Conservation (phyloP, 1,140 invertebrate species). For the Zaprionus nigranus region DNA sequence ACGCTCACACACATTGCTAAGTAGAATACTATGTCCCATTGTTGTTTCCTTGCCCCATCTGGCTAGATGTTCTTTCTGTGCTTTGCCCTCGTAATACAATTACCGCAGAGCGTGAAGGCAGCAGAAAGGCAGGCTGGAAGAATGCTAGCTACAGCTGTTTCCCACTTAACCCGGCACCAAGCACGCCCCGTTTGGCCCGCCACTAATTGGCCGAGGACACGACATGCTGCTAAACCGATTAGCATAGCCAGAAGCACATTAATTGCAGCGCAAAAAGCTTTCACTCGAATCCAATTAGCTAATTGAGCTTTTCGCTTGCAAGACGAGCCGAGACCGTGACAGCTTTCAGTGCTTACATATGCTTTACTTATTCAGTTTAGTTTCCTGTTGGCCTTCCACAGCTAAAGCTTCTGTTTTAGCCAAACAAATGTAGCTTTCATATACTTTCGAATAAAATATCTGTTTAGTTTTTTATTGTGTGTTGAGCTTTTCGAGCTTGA, state of each 20-base stretch:
- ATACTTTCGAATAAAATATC: not conserved
- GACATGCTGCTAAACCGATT: slow-evolving; percentile 8
- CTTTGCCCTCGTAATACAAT: slow-evolving; percentile 5
- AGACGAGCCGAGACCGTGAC: not conserved
- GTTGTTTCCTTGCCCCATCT: not conserved
- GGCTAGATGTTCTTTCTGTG: not conserved
- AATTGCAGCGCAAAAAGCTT: slow-evolving; percentile 3
- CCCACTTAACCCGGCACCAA: not conserved
- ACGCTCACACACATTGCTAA: not conserved
- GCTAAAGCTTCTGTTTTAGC: not conserved
- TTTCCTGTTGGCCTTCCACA: not conserved
- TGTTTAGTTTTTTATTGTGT: no score
- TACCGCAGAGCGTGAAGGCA: not conserved
- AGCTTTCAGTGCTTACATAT: not conserved
- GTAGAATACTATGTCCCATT: slow-evolving; percentile 19
- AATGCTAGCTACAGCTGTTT: not conserved
- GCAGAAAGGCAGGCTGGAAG: not conserved
- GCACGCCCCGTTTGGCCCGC: not conserved
- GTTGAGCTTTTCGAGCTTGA: not conserved
- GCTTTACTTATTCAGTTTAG: not conserved
- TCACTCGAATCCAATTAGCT: slow-evolving; percentile 7
- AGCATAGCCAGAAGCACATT: slow-evolving; percentile 9
- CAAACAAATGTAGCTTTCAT: not conserved
- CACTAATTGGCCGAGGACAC: slow-evolving; percentile 1
- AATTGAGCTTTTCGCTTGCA: slow-evolving; percentile 1